A percentile compares a stretch with the other conserved stretches of the same genome.
These are phyloP conservation scores for Muscicapa adusta DNA, from an alignment of 2,113 vertebrate species.

Conservation along the genomic window DNA sequence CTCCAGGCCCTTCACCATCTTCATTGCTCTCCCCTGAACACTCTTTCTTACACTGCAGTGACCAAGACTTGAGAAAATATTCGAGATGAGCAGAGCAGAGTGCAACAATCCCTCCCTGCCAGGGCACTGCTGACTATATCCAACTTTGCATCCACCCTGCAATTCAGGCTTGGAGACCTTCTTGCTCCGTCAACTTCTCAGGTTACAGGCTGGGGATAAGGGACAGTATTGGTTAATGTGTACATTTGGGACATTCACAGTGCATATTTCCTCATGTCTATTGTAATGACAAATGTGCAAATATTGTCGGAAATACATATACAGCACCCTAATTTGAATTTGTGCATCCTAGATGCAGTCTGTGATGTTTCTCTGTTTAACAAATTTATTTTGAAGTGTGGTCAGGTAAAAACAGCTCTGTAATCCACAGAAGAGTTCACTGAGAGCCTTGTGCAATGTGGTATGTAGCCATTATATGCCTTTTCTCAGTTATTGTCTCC, in stretches of 20 bases:
- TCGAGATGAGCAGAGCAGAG: neutral
- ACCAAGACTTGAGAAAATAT: neutral
- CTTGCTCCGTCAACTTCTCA: fast-evolving
- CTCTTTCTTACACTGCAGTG: neutral
- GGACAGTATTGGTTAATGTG: neutral
- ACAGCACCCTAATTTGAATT: neutral
- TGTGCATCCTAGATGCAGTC: neutral
- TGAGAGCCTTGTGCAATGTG: neutral
- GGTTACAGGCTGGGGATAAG: neutral
- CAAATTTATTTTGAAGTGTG: neutral
- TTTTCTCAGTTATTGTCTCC: neutral
- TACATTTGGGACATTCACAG: neutral
- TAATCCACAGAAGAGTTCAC: neutral
- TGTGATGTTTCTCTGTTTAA: neutral
- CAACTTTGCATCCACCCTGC: too few relatives aligned
- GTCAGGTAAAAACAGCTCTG: neutral
- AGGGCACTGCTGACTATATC: neutral
- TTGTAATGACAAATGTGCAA: neutral
- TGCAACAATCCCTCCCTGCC: neutral
- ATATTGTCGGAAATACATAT: neutral
- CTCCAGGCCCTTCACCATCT: neutral
- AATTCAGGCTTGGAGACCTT: neutral
- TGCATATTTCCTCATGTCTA: fast-evolving
- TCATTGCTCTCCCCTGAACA: neutral
- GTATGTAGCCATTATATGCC: neutral